Evolutionary conservation across 2,888 invertebrate genomes (phyloP), one percentile per base, ranked within the genome.

Genomic region (Oegoconia quadripuncta): DNA sequence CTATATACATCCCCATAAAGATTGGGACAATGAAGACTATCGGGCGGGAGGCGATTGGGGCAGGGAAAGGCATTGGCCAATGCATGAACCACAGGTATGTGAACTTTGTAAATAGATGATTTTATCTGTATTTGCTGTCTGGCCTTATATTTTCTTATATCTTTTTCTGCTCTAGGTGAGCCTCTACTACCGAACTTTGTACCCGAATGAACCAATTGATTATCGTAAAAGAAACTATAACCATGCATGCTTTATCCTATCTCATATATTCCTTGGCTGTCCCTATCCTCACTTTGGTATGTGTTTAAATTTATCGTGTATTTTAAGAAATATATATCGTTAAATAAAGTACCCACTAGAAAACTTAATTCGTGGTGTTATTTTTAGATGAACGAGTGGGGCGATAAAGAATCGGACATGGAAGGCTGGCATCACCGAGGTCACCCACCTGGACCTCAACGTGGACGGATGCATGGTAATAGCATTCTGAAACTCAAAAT

Each of bases 11-110:
- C 73, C 81, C 0, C 86, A 81, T 46, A 88, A 88, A 62, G 88
- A 88, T 9, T 88, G 88, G 88, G 87, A 88, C 12, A 79, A 72
- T 56, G 86, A 87, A 28, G 91, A 91, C 36, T 90, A 90, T 45
- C 84, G 89, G 33, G 75, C 87, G 28, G 70, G 83, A 29, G 81
- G 88, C 27, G 89, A 89, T 49, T 88, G 88, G 83, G 76, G 77
- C 17, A 62, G 88, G 40, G 88, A 88, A 15, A 66, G 88, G 26
- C 87, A 83, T 46, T 88, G 88, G 88, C 75, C 80, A 7, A 74
- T 86, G 51, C 83, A 81, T 52, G 88, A 88, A 28, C 61, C 77
- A 27, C 88, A 86, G 82, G 88, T 84, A 66, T 34, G 16, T 28
- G 33, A 3, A 18, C 22, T 6, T 37, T 47, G 18, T 40, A 32